Conservation (phyloP, 2,113 vertebrate genomes). For the Ariopsis seemanni region DNA sequence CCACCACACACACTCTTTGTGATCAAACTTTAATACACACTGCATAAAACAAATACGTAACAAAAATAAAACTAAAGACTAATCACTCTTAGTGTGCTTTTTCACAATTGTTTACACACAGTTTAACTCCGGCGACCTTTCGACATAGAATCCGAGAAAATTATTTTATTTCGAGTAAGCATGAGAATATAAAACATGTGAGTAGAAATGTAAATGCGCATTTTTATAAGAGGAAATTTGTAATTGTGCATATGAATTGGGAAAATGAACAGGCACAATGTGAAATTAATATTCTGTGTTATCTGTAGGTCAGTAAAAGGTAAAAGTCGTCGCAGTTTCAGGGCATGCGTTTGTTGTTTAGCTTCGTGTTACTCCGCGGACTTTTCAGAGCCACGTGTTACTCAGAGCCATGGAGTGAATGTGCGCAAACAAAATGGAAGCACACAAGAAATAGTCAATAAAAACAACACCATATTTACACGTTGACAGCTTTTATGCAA, state of each 20-base stretch:
- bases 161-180: background rate
- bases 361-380: background rate
- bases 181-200: background rate
- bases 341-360: no score
- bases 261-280: background rate
- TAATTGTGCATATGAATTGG: background rate
- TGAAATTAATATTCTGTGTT: no score
- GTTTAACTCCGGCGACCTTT: background rate
- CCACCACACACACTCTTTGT: background rate
- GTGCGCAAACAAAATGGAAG: background rate
- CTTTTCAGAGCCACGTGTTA: background rate
- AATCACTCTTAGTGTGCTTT: background rate
- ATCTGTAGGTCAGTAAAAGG: no score
- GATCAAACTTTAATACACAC: constrained; percentile 16
- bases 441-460: background rate
- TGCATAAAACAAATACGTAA: background rate
- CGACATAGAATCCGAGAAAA: background rate
- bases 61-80: background rate
- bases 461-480: constrained; percentile 1
- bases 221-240: no score
- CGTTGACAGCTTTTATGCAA: background rate
- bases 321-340: no score
- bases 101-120: background rate
- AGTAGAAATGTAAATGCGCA: background rate
- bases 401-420: background rate